Base-by-base conservation (phyloP, 2,797 vertebrate species). In the Cirrhinus mrigala region DNA sequence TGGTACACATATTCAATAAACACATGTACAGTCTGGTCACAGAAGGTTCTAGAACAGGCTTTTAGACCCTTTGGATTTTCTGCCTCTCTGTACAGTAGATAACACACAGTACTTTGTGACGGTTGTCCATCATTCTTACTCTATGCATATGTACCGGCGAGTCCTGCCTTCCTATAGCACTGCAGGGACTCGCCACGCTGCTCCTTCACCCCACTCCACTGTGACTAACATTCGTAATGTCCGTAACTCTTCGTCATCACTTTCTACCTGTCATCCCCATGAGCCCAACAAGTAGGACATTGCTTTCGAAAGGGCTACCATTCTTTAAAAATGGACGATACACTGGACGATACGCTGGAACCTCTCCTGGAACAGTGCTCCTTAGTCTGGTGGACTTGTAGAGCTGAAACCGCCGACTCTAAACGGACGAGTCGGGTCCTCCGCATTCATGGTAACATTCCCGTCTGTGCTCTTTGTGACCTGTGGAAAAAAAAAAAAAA, bases 281-380 rank as follows among this genome's bases (percentile, higher is more conserved):
- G 84, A 86, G 40, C 86, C 76, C 81, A 54, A 56, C 79, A 87
- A 89, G 89, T 56, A 18, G 81, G 90, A 91, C 79, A 90, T 90
- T 91, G 85, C 89, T 91, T 92, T 90, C 84, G 89, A 91, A 94
- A 95, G 94, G 94, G 94, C 94, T 94, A 90, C 90, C 90, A 90
- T 91, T 91, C 86, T 91, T 90, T 89, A 73, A 60, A 54, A 82
- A 73, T 15, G 81, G 88, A 86, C 85, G 60, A 69, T 68, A 88
- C 88, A 89, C 89, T 87, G 87, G 84, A 91, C 58, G 64, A 85
- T 89, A 84, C 27, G 68, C 66, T 84, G 84, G 81, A 87, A 81
- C 60, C 79, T 81, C 77, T 79, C 40, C 58, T 79, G 74, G 68
- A 22, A 37, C 75, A 40, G 37, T 37, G 40, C 86, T 80, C 81